Evolutionary conservation across 2,888 invertebrate species (phyloP).

Genomic region (Gymnocheta viridis): DNA sequence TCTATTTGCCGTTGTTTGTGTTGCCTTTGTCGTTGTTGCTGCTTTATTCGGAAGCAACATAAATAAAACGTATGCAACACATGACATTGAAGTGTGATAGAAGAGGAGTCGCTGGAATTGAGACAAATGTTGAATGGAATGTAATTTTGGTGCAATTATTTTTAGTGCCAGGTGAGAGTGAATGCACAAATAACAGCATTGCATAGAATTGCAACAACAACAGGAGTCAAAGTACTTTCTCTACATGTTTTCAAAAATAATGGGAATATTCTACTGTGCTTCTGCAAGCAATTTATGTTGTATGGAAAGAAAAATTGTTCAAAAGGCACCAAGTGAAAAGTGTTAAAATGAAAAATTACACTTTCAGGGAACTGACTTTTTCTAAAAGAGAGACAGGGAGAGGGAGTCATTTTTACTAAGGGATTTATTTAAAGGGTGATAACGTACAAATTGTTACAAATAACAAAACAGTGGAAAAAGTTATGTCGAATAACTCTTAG

Average conservation of each 20-base stretch:
- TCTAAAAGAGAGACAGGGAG: background rate
- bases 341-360: conserved; percentile 61
- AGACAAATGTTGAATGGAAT: conserved; percentile 54
- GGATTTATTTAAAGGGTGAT: background rate
- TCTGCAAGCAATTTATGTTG: conserved; percentile 15
- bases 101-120: conserved; percentile 6
- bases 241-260: conserved; percentile 10
- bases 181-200: conserved; percentile 22
- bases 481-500: background rate
- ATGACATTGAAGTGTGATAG: conserved; percentile 45
- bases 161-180: conserved; percentile 65
- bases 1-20: background rate
- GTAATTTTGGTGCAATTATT: conserved; percentile 65
- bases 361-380: background rate
- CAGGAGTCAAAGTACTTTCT: background rate
- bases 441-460: background rate
- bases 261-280: conserved; percentile 28
- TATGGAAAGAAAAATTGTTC: conserved; percentile 21
- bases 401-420: background rate
- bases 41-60: conserved; percentile 4
- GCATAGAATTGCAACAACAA: background rate
- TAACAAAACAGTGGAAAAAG: background rate
- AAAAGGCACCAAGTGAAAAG: conserved; percentile 19
- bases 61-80: conserved; percentile 50
- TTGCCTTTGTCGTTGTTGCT: background rate